These are phyloP conservation scores for Oriolus oriolus DNA, from an alignment of 2,113 vertebrate species.

Conservation along the genomic window DNA sequence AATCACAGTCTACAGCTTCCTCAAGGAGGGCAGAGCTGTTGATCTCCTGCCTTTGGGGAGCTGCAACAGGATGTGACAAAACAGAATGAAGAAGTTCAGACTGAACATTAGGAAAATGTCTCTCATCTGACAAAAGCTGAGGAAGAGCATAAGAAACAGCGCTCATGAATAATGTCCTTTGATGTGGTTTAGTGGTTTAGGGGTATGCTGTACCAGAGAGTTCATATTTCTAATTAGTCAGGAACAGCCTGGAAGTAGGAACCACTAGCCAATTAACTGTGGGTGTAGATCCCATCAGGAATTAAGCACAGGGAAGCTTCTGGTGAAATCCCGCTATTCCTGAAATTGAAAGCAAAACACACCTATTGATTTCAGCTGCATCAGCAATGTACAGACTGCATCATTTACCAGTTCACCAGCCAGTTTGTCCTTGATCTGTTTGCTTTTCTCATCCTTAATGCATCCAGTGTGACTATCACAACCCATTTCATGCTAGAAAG, in stretches of 20 bases:
- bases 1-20: neutral
- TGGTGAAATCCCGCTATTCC: neutral
- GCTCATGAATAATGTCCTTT: neutral
- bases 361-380: neutral
- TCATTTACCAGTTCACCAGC: neutral
- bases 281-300: neutral
- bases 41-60: neutral
- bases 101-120: neutral
- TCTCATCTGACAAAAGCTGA: neutral
- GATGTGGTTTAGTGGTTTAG: neutral
- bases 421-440: neutral
- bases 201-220: neutral
- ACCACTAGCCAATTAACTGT: neutral
- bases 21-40: accelerated
- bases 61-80: accelerated
- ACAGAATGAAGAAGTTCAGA: neutral
- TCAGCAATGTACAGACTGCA: neutral
- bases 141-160: neutral
- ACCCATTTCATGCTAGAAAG: neutral
- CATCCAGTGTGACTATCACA: neutral
- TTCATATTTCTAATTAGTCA: neutral
- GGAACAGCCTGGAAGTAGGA: neutral
- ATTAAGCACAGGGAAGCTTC: neutral
- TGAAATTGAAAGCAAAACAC: neutral
- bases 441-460: neutral